These are phyloP conservation scores for Drosophila suzukii DNA, from an alignment of 1,140 invertebrate genomes.

Conservation along the genomic window DNA sequence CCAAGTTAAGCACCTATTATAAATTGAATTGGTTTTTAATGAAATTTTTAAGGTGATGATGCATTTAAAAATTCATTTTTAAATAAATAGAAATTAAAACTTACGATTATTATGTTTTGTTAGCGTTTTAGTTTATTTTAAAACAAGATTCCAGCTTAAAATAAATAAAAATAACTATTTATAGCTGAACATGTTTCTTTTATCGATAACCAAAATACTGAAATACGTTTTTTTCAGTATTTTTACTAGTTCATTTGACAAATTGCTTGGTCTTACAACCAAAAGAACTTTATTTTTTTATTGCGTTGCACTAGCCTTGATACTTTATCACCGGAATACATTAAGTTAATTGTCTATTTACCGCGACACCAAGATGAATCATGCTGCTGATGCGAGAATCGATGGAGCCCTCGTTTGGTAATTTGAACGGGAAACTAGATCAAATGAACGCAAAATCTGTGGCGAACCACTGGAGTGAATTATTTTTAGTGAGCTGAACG, in stretches of 20 bases:
- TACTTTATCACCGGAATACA: background rate
- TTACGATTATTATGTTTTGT: too few species aligned
- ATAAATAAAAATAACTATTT: background rate
- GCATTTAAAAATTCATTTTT: too few species aligned
- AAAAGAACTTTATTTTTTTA: background rate
- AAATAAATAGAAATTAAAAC: too few species aligned
- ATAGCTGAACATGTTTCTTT: background rate
- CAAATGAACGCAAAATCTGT: conserved; percentile 26
- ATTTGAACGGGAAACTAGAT: conserved; percentile 27
- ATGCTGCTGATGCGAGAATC: background rate
- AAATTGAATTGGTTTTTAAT: too few species aligned
- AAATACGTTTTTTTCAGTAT: background rate
- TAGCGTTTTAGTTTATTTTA: too few species aligned
- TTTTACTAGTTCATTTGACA: background rate
- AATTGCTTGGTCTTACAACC: background rate
- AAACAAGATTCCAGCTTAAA: too few species aligned
- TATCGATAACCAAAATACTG: conserved; percentile 3
- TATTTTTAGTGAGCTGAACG: conserved; percentile 71
- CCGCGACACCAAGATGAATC: conserved; percentile 5
- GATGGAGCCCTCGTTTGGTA: conserved; percentile 31
- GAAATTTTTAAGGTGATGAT: too few species aligned
- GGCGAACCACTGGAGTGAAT: conserved; percentile 55
- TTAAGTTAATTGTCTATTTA: background rate
- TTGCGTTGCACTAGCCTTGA: background rate
- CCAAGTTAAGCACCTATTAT: too few species aligned